Conservation (phyloP, 2,797 vertebrate species). For the Schizothorax lantsangensis region DNA sequence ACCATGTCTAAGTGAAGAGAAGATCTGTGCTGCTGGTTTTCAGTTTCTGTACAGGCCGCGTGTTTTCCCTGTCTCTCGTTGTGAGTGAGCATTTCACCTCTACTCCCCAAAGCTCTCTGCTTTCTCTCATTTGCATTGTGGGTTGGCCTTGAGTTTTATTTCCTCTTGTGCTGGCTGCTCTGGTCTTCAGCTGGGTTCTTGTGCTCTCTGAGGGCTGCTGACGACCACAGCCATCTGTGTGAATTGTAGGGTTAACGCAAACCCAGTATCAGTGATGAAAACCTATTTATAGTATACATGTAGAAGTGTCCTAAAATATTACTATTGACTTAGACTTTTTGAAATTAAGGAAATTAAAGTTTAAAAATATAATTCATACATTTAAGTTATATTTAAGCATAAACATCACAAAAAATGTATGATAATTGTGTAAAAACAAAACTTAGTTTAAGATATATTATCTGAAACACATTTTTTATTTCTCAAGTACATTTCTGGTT, state of each 20-base stretch:
- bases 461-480: background rate
- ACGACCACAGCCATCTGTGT: background rate
- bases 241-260: background rate
- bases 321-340: background rate
- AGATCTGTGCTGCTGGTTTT: conserved; percentile 3
- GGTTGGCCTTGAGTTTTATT: conserved; percentile 8
- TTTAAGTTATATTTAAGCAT: background rate
- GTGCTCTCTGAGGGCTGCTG: background rate
- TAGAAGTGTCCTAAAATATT: background rate
- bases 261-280: too few species aligned
- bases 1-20: background rate
- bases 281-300: background rate
- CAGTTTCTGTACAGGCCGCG: background rate
- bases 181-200: background rate
- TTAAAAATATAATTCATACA: background rate
- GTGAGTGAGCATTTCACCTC: background rate
- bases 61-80: conserved; percentile 7
- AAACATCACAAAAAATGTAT: background rate
- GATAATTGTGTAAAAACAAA: background rate
- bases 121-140: conserved; percentile 39
- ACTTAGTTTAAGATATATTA: background rate
- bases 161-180: conserved; percentile 14
- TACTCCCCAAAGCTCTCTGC: background rate
- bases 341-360: background rate
- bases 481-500: background rate